phyloP scores from a whole-genome alignment of 2,113 vertebrate genomes.

The Halcyon senegalensis region DNA sequence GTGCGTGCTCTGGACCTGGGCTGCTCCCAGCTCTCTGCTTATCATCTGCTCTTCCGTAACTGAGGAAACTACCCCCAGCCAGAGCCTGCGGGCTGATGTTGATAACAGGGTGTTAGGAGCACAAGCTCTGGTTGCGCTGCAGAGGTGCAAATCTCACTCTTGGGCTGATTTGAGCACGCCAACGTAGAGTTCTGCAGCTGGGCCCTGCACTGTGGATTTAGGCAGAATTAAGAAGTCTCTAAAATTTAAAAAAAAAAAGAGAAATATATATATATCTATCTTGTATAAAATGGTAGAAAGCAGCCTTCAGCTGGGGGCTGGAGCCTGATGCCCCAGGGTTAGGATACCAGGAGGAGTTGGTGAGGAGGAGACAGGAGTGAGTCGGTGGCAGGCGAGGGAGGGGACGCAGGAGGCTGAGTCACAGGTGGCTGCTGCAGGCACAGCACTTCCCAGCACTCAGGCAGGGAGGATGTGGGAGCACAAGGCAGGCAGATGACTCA shows the following conservation, averaged over 20 bases:
- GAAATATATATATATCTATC: neutral
- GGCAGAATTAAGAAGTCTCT: neutral
- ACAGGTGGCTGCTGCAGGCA: neutral
- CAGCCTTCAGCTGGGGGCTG: neutral
- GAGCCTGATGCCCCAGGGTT: neutral
- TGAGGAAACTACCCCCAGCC: neutral
- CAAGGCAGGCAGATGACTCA: constrained; percentile 39
- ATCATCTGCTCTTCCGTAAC: neutral
- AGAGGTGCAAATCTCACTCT: neutral
- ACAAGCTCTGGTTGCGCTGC: neutral
- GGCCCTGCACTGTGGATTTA: neutral
- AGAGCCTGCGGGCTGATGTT: neutral
- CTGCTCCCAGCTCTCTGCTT: neutral
- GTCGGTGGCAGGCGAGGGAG: neutral
- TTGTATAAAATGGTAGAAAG: neutral
- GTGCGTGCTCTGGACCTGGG: neutral
- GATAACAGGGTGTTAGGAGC: neutral
- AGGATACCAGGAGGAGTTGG: neutral
- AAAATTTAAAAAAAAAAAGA: too few species aligned
- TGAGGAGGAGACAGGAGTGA: neutral
- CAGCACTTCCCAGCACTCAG: rapidly evolving
- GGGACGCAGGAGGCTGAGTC: neutral
- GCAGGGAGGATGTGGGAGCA: neutral
- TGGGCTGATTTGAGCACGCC: neutral
- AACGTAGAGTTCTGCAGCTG: neutral